Conservation (phyloP, 1,140 invertebrate genomes). For the Anoplophora glabripennis region DNA sequence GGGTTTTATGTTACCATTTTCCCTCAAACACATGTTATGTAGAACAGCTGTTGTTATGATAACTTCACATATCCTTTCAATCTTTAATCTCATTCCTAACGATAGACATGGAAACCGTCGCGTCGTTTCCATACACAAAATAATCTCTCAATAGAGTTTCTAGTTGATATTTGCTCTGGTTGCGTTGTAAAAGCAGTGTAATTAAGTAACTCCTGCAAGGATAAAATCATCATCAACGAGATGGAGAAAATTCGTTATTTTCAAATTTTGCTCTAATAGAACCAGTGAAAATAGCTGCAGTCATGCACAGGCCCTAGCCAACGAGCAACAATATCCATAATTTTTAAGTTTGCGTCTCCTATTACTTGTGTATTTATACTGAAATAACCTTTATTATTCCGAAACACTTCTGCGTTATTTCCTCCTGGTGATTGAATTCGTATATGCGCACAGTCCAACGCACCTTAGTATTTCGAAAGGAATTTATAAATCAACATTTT, state of each 20-base stretch:
- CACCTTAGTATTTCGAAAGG: too few species aligned
- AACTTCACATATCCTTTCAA: background rate
- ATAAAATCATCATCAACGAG: background rate
- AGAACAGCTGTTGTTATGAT: background rate
- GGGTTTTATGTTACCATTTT: too few species aligned
- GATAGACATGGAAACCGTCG: background rate
- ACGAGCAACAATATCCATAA: slow-evolving; percentile 14
- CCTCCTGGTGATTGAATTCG: slow-evolving; percentile 18
- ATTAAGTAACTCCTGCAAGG: background rate
- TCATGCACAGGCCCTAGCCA: too few species aligned
- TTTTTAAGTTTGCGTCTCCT: slow-evolving; percentile 28
- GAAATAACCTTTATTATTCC: slow-evolving; percentile 43
- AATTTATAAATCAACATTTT: too few species aligned
- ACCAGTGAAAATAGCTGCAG: background rate
- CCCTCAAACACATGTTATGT: background rate
- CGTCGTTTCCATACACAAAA: background rate
- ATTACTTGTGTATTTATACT: slow-evolving; percentile 44
- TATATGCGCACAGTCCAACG: too few species aligned
- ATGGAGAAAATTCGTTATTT: background rate
- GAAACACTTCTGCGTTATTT: slow-evolving; percentile 38
- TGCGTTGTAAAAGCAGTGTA: background rate
- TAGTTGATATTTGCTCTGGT: background rate
- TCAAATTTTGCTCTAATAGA: background rate
- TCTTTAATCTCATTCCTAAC: background rate
- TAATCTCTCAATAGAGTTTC: background rate